Conservation (phyloP, 2,888 invertebrate genomes). For the Temnothorax rugatulus region DNA sequence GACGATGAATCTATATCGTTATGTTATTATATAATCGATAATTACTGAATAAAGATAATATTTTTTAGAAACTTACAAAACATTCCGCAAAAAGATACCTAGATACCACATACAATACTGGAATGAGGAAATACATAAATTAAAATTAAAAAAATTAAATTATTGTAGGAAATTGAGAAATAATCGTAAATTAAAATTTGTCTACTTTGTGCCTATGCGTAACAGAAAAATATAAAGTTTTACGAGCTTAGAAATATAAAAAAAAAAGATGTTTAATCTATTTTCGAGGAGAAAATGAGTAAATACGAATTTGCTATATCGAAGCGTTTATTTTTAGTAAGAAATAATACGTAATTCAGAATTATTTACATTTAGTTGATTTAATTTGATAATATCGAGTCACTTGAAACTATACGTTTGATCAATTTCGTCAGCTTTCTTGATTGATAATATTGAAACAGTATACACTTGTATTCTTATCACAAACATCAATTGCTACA, state of each 20-base stretch:
- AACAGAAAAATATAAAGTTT: background rate
- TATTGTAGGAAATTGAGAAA: background rate
- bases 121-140: background rate
- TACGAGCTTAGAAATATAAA: background rate
- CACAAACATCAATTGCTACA: conserved; percentile 19
- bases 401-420: background rate
- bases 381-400: conserved; percentile 25
- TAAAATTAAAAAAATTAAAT: too few relatives aligned
- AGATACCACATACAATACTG: background rate
- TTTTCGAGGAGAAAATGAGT: background rate
- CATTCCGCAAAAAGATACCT: background rate
- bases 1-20: background rate
- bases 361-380: conserved; percentile 4
- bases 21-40: background rate
- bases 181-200: background rate
- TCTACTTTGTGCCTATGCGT: background rate
- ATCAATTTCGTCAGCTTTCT: conserved; percentile 16
- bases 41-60: background rate
- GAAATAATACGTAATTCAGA: conserved; percentile 4
- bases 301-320: background rate
- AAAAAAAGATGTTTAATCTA: background rate
- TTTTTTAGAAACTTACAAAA: background rate
- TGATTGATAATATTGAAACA: conserved; percentile 19
- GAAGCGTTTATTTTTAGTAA: conserved; percentile 15
- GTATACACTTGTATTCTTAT: conserved; percentile 32